These are phyloP conservation scores for Hydropotes inermis DNA, from an alignment of 2,113 vertebrate genomes.

Conservation along the genomic window DNA sequence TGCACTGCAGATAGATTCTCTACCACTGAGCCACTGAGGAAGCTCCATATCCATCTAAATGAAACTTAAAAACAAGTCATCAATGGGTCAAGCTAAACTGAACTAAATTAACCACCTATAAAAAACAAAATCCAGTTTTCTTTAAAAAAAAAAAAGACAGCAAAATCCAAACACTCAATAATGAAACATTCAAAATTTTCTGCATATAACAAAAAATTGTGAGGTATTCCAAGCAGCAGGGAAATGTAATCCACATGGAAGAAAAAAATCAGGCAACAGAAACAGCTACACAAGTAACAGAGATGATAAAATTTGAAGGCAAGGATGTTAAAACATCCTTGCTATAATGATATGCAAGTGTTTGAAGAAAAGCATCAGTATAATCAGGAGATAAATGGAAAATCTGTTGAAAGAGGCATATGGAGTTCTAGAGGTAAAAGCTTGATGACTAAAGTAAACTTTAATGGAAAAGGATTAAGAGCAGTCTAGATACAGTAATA, in stretches of 20 bases:
- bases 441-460: not conserved
- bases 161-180: not conserved
- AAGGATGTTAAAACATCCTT: not conserved
- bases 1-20: not conserved
- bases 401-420: not conserved
- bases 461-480: not conserved
- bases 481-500: not conserved
- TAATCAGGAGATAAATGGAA: not conserved
- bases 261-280: not conserved
- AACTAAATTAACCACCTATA: not conserved
- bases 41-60: not conserved
- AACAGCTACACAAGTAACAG: not conserved
- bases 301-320: not conserved
- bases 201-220: not conserved
- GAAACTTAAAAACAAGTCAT: not conserved
- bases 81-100: not conserved
- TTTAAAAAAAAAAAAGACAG: not conserved
- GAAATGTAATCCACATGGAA: not conserved
- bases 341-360: not conserved
- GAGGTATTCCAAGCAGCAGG: not conserved
- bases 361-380: not conserved
- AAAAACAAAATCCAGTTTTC: not conserved
- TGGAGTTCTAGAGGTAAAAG: not conserved
- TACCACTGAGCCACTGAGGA: not conserved
- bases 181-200: not conserved